A percentile compares a stretch with the other conserved stretches of the same genome.
Conservation (phyloP, 2,113 vertebrate species). For the Tenebrosternarchus preto region DNA sequence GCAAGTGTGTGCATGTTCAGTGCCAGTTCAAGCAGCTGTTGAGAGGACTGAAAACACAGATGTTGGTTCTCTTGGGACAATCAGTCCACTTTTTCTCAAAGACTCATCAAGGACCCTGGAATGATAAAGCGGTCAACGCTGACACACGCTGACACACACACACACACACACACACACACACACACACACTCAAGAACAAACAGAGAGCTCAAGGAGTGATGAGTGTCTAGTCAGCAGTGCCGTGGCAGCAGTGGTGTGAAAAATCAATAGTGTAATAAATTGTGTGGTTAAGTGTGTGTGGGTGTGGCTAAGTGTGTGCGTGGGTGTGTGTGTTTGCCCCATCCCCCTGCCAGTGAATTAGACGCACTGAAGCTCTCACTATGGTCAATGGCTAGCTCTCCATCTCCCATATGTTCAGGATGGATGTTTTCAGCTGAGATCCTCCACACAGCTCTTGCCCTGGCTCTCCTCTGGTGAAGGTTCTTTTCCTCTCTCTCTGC, state of each 20-base stretch:
- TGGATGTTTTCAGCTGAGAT: too few relatives aligned
- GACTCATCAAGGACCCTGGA: conserved; percentile 27
- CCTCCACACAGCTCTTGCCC: too few relatives aligned
- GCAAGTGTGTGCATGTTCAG: too few relatives aligned
- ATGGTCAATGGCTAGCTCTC: neutral
- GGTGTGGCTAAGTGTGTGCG: conserved; percentile 9
- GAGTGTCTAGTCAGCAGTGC: conserved; percentile 33
- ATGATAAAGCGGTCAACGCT: conserved; percentile 25
- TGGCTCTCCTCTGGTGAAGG: neutral
- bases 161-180: conserved; percentile 28
- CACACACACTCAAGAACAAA: conserved; percentile 21
- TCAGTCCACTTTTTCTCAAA: conserved; percentile 16
- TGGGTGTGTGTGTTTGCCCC: too few relatives aligned
- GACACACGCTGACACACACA: conserved; percentile 5
- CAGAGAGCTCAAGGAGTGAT: conserved; percentile 9
- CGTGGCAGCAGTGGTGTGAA: conserved; percentile 36
- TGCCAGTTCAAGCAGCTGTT: too few relatives aligned
- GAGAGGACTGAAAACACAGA: neutral
- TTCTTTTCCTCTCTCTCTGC: neutral
- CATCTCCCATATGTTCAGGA: neutral
- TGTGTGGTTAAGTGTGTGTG: conserved; percentile 2
- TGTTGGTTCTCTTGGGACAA: neutral
- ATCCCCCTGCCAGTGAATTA: neutral
- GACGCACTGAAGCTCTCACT: neutral
- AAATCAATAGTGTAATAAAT: conserved; percentile 51